A percentile compares a stretch with the other conserved stretches of the same genome.
Conservation (phyloP, 1,140 invertebrate genomes). For the Bursaphelenchus mucronatus region DNA sequence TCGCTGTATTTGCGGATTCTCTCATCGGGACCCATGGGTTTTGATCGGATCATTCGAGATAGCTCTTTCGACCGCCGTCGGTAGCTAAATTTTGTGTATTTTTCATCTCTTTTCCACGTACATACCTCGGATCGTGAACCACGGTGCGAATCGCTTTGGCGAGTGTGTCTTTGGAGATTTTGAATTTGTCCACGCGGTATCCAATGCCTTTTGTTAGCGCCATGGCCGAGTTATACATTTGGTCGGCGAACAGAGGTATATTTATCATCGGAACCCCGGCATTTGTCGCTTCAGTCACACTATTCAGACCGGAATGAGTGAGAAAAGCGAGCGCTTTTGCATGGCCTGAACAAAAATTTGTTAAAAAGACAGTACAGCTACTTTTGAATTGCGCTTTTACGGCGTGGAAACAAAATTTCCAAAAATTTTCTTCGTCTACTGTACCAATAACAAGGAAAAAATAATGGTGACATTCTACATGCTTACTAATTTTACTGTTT, state of each 20-base stretch:
- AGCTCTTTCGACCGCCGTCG: too few relatives aligned
- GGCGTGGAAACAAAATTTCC: too few relatives aligned
- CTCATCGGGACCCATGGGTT: too few relatives aligned
- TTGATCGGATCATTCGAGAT: too few relatives aligned
- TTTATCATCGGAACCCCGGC: conserved; percentile 69
- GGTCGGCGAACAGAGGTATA: conserved; percentile 69
- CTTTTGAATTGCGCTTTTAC: too few relatives aligned
- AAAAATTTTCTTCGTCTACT: too few relatives aligned
- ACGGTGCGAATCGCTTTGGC: conserved; percentile 41
- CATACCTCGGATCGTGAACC: neutral
- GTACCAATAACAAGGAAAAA: too few relatives aligned
- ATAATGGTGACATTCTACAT: too few relatives aligned
- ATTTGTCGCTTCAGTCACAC: conserved; percentile 68
- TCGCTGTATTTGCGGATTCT: too few relatives aligned
- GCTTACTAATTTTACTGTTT: too few relatives aligned
- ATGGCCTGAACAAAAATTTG: conserved; percentile 65
- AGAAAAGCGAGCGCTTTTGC: conserved; percentile 69
- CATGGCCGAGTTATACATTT: conserved; percentile 63
- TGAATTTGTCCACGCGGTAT: conserved; percentile 36
- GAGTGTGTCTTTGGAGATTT: conserved; percentile 40
- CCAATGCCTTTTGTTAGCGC: conserved; percentile 51
- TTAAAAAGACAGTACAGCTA: too few relatives aligned
- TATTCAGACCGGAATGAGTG: conserved; percentile 69
- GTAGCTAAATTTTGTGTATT: neutral
- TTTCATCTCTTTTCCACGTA: neutral